Percentiles rank a stretch among this genome's conserved stretches.
These are phyloP conservation scores for Amaurobius ferox DNA, from an alignment of 2,888 invertebrate species.

Conservation along the genomic window DNA sequence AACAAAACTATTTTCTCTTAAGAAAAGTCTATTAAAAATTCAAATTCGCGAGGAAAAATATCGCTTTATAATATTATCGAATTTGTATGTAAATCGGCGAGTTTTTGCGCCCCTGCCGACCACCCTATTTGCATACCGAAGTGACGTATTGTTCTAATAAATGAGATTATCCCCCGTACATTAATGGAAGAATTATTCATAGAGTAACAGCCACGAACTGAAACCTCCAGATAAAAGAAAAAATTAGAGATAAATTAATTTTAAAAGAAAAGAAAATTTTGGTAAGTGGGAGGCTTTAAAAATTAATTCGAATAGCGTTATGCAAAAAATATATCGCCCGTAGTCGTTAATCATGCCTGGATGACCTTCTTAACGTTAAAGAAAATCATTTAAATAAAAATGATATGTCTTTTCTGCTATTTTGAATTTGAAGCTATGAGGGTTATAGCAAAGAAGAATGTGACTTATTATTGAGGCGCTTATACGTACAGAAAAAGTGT, in stretches of 20 bases:
- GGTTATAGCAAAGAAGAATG: slow-evolving; percentile 20
- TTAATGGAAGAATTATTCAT: slow-evolving; percentile 70
- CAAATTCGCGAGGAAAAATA: slow-evolving; percentile 60
- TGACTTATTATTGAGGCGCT: slow-evolving; percentile 9
- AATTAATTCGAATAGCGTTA: not conserved
- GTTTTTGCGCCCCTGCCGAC: slow-evolving; percentile 43
- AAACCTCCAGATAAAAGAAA: slow-evolving; percentile 2
- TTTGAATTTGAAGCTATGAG: slow-evolving; percentile 34
- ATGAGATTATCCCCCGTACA: slow-evolving; percentile 59
- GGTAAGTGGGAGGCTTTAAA: not conserved
- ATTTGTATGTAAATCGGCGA: slow-evolving; percentile 64
- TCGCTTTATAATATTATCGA: slow-evolving; percentile 68
- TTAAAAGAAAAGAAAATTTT: slow-evolving; percentile 38
- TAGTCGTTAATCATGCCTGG: slow-evolving; percentile 60
- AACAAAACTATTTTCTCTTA: not conserved
- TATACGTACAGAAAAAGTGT: not conserved
- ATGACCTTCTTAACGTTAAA: slow-evolving; percentile 43
- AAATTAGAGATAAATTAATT: slow-evolving; percentile 57
- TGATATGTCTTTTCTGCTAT: slow-evolving; percentile 14
- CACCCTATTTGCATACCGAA: slow-evolving; percentile 54
- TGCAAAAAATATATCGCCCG: slow-evolving; percentile 3
- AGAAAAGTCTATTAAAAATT: slow-evolving; percentile 61
- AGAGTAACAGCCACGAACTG: slow-evolving; percentile 31
- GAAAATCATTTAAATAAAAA: slow-evolving; percentile 43
- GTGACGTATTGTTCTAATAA: slow-evolving; percentile 72